These are phyloP conservation scores for Zosterops lateralis DNA, from an alignment of 2,113 vertebrate genomes.

Conservation along the genomic window DNA sequence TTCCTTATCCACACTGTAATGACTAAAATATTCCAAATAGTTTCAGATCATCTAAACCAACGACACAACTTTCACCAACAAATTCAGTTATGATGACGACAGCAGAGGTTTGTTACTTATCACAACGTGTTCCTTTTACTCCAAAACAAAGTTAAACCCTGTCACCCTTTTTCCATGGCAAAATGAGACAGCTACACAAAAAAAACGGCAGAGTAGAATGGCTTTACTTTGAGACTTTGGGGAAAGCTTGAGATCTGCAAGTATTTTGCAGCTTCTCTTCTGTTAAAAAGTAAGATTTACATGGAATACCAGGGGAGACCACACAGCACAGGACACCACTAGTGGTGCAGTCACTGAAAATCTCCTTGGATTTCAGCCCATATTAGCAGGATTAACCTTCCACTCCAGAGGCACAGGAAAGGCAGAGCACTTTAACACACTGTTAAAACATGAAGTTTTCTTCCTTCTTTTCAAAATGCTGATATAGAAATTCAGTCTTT, in stretches of 20 bases:
- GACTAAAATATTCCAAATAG: neutral
- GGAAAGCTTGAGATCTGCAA: slow-evolving; percentile 20
- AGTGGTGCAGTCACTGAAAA: neutral
- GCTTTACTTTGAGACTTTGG: slow-evolving; percentile 30
- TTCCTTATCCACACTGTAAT: neutral
- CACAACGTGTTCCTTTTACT: neutral
- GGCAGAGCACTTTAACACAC: slow-evolving; percentile 12
- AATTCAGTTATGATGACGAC: neutral
- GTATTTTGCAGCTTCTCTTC: neutral
- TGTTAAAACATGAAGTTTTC: neutral
- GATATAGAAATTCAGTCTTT: neutral
- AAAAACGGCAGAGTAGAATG: neutral
- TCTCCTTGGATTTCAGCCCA: neutral
- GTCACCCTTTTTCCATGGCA: neutral
- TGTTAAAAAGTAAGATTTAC: neutral
- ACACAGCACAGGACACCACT: neutral
- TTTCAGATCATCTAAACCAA: slow-evolving; percentile 9
- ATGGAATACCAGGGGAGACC: neutral
- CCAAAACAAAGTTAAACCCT: neutral
- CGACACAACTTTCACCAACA: neutral
- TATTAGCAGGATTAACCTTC: neutral
- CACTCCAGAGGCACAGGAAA: slow-evolving; percentile 59
- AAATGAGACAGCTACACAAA: neutral
- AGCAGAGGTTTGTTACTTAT: neutral
- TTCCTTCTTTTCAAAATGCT: neutral